Evolutionary conservation across 2,888 invertebrate genomes (phyloP).

Genomic region (Spisula subtruncata): DNA sequence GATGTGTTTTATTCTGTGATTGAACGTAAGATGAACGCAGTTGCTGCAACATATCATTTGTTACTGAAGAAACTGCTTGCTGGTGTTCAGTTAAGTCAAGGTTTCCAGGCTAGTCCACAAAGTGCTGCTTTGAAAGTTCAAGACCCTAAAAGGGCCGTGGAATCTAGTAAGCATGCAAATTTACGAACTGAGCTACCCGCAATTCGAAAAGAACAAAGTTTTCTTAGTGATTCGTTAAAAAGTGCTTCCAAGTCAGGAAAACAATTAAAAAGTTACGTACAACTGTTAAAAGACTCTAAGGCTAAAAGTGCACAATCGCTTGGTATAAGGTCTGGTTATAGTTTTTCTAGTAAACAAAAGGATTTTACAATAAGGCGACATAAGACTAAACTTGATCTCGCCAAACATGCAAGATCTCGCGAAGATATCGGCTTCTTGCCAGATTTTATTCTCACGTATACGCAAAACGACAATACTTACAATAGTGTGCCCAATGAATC

Average conservation of each 20-base stretch:
- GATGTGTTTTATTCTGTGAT: constrained; percentile 79
- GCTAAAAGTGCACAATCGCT: constrained; percentile 61
- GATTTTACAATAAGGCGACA: constrained; percentile 67
- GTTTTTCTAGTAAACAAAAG: constrained; percentile 62
- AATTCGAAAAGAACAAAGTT: constrained; percentile 40
- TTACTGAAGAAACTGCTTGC: constrained; percentile 72
- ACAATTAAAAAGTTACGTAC: constrained; percentile 70
- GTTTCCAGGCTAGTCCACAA: constrained; percentile 29
- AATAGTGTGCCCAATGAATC: constrained; percentile 30
- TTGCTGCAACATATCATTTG: constrained; percentile 77
- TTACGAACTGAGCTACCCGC: constrained; percentile 47
- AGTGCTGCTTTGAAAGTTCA: constrained; percentile 32
- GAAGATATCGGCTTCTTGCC: constrained; percentile 61
- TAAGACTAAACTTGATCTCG: constrained; percentile 63
- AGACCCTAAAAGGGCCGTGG: not conserved
- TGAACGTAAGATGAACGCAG: constrained; percentile 78
- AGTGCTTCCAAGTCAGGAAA: constrained; percentile 37
- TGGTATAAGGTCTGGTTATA: constrained; percentile 54
- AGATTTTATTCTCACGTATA: constrained; percentile 67
- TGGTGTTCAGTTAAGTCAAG: constrained; percentile 65
- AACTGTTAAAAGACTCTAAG: constrained; percentile 71
- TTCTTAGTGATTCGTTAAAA: constrained; percentile 28
- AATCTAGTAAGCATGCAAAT: constrained; percentile 16
- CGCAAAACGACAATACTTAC: constrained; percentile 45
- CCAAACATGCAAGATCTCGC: constrained; percentile 53